Base-by-base conservation (phyloP, 2,113 vertebrate species). In the Cercopithecus mona region DNA sequence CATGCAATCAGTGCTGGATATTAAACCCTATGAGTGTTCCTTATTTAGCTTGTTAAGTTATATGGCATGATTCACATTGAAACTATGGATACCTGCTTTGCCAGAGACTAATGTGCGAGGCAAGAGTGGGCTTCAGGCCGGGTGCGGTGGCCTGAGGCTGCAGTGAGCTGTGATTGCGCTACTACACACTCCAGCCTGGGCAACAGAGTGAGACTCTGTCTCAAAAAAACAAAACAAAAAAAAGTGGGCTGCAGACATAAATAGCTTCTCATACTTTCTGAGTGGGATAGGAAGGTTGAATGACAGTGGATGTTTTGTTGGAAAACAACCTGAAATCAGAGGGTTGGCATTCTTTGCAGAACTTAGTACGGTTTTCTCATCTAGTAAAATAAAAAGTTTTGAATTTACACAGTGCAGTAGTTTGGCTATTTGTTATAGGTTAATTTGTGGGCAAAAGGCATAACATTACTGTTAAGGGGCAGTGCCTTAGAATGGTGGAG, bases 271-370 rank as follows among this genome's bases (percentile, higher is more conserved):
- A 8, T 3, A 32, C 18, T 85, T 92, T 96, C 81, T 95, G 20
- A 72, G 8, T 73, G 55, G 38, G 50, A 27, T 83, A 86, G 57
- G 18, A 72, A 84, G 78, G 81, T 59, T 87, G 32, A 40, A 43
- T 95, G 70, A 48, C 7, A 82, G 48, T 48, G 55, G 35, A 20
- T 87, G 30, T 94, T 86, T 92, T 88, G 16, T 93, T 90, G 50
- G 61, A 73, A 90, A 96, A 76, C 64, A 90, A 48, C 17, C 57
- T 94, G 72, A 94, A 95, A 48, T 82, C 81, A 94, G 57, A 94
- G 52, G 7, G 16, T 27, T 45, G 12, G 4, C 80, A n/a, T 59
- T 88, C 45, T 64, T 83, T 92, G 45, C n/a, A 90, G 66, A 95
- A 78, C 3, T 86, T 40, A 85, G 45, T 27, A 88, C 8, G n/a